Base-by-base conservation (phyloP, 2,888 invertebrate species). In the Microplitis manilae region DNA sequence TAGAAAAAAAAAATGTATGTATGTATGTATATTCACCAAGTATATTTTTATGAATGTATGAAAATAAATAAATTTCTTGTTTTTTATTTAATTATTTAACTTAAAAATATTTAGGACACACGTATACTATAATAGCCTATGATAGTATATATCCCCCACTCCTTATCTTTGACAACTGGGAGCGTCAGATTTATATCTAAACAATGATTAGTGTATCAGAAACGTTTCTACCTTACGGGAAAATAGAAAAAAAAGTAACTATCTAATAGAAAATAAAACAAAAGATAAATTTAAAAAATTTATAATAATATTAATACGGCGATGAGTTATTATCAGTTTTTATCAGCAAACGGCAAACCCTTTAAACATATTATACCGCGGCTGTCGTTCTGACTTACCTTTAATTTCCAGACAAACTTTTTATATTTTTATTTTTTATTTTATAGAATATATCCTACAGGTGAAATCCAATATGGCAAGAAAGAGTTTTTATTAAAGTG, bases 121-220 rank as follows among this genome's bases (percentile, higher is more conserved):
- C 50, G 50, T 50, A 50, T 13, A 64, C 64, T 64, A 8, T 64
- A 64, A 8, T 9, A n/a, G 64, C 15, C 8, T 17, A 17, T 8
- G 15, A 64, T 50, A 64, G 17, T 50, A 41, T 41, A 41, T 41
- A 50, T 50, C 50, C 50, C 50, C 60, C 71, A 71, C 71, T 60
- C 71, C 61, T 59, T 30, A 71, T 50, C 8, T 30, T 60, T 71
- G 71, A 39, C 71, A 60, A 71, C 15, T 71, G 71, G 71, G 61
- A 71, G 71, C 71, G 71, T 60, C 71, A n/a, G 13, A 59, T 30
- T 20, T 50, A 20, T 59, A 71, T 71, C 38, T 50, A 71, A 71
- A 71, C 71, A 71, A 71, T 71, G 60, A 60, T 8, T 20, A 50
- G 17, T 15, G 20, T 41, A 50, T 9, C 38, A 30, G 6, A 20